These are phyloP conservation scores for Hydraecia micacea DNA, from an alignment of 2,888 invertebrate genomes.

Conservation along the genomic window DNA sequence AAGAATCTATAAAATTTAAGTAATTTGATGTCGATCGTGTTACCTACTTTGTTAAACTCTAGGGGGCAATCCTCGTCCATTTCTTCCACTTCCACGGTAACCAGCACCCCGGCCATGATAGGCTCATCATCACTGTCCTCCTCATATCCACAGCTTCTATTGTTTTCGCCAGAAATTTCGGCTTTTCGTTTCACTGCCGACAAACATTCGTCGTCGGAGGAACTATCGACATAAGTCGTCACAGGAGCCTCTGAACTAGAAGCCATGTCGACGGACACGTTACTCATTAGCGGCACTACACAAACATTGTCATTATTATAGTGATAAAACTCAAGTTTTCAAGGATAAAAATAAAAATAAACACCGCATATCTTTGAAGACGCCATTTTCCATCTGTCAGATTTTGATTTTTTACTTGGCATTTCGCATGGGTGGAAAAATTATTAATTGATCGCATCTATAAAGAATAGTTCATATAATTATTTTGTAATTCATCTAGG, in stretches of 20 bases:
- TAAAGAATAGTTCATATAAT: not conserved
- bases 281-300: constrained; percentile 44
- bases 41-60: constrained; percentile 67
- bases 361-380: constrained; percentile 59
- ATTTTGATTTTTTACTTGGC: constrained; percentile 34
- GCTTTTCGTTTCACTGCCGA: constrained; percentile 66
- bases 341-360: constrained; percentile 67
- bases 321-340: constrained; percentile 53
- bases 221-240: constrained; percentile 64
- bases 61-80: constrained; percentile 64
- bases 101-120: constrained; percentile 67
- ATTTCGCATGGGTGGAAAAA: not conserved
- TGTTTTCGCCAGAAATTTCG: constrained; percentile 48
- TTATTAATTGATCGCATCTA: not conserved
- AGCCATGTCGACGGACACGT: constrained; percentile 58
- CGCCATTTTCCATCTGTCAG: constrained; percentile 69
- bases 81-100: constrained; percentile 72
- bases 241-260: constrained; percentile 51
- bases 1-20: not conserved
- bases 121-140: constrained; percentile 67
- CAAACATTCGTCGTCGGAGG: constrained; percentile 71
- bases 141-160: constrained; percentile 44
- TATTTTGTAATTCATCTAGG: not conserved
- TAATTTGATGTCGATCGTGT: not conserved
- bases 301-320: constrained; percentile 51